Conservation (phyloP, 1,140 invertebrate species). For the Lepidurus arcticus region DNA sequence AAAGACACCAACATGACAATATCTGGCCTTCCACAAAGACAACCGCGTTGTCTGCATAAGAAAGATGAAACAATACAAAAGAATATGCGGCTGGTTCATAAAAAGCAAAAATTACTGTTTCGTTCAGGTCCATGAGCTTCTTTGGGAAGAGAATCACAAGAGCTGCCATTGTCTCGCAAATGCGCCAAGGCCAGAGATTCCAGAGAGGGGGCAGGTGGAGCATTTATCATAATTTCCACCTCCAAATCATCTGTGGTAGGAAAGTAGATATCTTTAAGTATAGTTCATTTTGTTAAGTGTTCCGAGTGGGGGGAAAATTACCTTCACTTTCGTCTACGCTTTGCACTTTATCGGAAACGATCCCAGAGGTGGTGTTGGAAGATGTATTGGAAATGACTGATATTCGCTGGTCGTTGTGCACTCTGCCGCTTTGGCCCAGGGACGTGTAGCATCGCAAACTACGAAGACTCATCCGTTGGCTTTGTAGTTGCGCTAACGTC, state of each 20-base stretch:
- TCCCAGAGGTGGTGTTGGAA: slow-evolving; percentile 90
- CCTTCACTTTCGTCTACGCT: slow-evolving; percentile 77
- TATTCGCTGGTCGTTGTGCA: slow-evolving; percentile 63
- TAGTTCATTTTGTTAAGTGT: too few relatives aligned
- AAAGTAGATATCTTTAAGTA: background rate
- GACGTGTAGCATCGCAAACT: slow-evolving; percentile 30
- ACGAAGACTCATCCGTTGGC: slow-evolving; percentile 20
- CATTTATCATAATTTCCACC: slow-evolving; percentile 73
- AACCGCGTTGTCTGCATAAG: background rate
- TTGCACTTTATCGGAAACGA: slow-evolving; percentile 87
- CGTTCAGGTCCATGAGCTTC: slow-evolving; percentile 7
- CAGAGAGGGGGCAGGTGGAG: slow-evolving; percentile 57
- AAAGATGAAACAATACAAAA: background rate
- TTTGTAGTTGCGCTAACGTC: background rate
- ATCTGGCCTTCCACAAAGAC: too few relatives aligned
- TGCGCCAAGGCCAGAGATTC: slow-evolving; percentile 63
- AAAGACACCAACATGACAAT: background rate
- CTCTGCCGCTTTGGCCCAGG: slow-evolving; percentile 30
- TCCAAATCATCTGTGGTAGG: slow-evolving; percentile 46
- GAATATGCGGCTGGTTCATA: background rate
- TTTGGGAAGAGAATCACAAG: slow-evolving; percentile 7
- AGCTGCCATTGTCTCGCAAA: slow-evolving; percentile 34
- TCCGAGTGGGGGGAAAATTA: slow-evolving; percentile 36
- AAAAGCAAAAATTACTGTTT: background rate
- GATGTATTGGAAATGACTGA: slow-evolving; percentile 87